Evolutionary conservation across 1,140 invertebrate species (phyloP).

Genomic region (Caenorhabditis briggsae): DNA sequence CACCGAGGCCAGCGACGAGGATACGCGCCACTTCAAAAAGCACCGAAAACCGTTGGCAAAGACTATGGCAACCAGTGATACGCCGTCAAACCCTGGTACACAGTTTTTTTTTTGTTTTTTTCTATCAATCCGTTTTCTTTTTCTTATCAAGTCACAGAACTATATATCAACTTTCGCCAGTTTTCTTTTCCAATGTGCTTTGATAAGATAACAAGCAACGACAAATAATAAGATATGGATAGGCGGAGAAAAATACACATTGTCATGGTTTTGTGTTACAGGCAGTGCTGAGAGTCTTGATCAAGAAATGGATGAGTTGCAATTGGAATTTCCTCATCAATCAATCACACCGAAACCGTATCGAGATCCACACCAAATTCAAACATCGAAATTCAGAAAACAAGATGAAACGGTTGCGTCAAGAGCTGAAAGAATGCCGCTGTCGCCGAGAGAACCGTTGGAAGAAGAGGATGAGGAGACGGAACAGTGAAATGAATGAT

Average conservation of each 20-base stretch:
- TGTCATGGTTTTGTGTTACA: neutral
- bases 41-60: conserved; percentile 34
- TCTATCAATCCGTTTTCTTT: neutral
- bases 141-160: neutral
- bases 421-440: neutral
- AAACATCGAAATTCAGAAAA: neutral
- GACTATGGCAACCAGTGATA: neutral
- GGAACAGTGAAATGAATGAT: neutral
- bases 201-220: neutral
- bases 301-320: conserved; percentile 50
- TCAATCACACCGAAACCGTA: conserved; percentile 11
- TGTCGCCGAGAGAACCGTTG: neutral
- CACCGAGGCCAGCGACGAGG: conserved; percentile 55
- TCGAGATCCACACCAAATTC: neutral
- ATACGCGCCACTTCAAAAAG: conserved; percentile 53
- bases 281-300: conserved; percentile 41
- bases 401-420: neutral
- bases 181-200: neutral
- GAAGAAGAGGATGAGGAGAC: conserved; percentile 14
- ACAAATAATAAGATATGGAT: neutral
- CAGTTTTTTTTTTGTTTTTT: neutral
- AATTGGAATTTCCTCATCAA: conserved; percentile 11
- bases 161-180: neutral
- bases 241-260: neutral
- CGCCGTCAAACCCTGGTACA: neutral